A percentile compares a stretch with the other conserved stretches of the same genome.
These are phyloP conservation scores for Tetrax tetrax DNA, from an alignment of 2,113 vertebrate genomes.

Conservation along the genomic window DNA sequence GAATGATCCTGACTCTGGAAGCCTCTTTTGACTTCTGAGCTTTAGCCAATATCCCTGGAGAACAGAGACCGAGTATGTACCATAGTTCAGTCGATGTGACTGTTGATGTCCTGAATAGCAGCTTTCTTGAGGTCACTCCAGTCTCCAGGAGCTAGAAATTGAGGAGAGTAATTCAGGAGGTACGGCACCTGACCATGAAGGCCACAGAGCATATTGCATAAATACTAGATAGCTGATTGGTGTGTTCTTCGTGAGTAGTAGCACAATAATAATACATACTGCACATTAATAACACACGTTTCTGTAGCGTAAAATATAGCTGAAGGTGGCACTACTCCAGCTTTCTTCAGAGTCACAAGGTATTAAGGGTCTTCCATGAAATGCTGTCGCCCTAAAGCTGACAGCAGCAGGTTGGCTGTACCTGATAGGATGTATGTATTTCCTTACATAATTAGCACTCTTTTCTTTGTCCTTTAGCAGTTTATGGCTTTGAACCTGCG, in stretches of 20 bases:
- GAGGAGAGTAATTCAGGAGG: not conserved
- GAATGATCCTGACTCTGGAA: not conserved
- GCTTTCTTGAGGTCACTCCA: not conserved
- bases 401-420: not conserved
- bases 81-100: not conserved
- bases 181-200: not conserved
- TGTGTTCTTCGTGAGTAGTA: not conserved
- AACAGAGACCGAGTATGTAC: not conserved
- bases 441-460: not conserved
- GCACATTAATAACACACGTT: rapidly evolving
- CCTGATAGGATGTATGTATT: not conserved
- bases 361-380: not conserved
- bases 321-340: not conserved
- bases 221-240: not conserved
- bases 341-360: not conserved
- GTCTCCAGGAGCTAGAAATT: not conserved
- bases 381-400: not conserved
- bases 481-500: not conserved
- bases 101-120: not conserved
- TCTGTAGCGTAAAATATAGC: not conserved
- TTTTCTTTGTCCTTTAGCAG: not conserved
- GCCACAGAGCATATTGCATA: not conserved
- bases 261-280: not conserved
- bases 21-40: not conserved
- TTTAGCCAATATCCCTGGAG: not conserved